Conservation (phyloP, 2,113 vertebrate genomes). For the Nanger granti region DNA sequence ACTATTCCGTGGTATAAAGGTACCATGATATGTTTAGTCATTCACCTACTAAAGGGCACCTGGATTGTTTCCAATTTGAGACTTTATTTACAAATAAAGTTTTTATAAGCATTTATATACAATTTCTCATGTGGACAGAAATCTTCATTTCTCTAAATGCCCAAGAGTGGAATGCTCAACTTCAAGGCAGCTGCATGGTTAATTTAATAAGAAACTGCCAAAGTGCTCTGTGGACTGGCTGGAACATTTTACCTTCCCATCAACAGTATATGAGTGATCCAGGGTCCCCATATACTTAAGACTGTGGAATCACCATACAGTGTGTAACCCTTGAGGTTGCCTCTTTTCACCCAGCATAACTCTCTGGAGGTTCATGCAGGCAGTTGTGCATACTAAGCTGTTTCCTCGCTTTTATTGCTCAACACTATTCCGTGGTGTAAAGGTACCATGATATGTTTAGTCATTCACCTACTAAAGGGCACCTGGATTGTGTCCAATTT, state of each 20-base stretch:
- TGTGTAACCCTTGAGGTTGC: accelerated
- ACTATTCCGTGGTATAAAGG: accelerated
- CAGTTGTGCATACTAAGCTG: accelerated
- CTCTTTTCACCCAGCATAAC: no score
- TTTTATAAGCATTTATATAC: accelerated
- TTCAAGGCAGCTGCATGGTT: accelerated
- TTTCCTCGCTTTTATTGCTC: no score
- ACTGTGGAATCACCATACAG: accelerated
- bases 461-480: accelerated
- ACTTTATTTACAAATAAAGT: background rate
- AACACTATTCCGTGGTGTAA: accelerated
- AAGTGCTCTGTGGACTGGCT: background rate
- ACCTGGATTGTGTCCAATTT: no score
- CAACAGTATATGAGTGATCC: accelerated
- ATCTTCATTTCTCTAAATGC: background rate
- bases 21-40: accelerated
- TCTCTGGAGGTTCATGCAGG: background rate
- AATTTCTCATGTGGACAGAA: accelerated
- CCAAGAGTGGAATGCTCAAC: accelerated
- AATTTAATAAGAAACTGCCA: background rate
- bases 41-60: accelerated
- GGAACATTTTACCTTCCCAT: accelerated
- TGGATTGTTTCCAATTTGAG: no score
- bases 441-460: accelerated
- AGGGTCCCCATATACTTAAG: no score